phyloP scores from a whole-genome alignment of 2,888 invertebrate genomes.

The Drosophila paranaensis region DNA sequence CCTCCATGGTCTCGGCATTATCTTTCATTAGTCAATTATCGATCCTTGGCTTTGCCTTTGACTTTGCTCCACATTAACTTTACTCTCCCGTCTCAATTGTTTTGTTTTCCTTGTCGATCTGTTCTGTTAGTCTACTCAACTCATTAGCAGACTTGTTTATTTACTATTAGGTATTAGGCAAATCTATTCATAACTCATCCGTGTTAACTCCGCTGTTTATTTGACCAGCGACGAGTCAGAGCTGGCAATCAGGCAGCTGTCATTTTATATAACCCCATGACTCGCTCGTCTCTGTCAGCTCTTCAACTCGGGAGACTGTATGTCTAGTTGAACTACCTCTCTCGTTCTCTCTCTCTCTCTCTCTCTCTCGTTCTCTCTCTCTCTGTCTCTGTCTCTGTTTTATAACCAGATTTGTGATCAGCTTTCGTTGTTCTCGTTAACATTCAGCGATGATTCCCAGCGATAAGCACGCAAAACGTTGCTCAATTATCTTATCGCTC shows the following conservation, averaged over 20 bases:
- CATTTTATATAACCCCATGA: slow-evolving; percentile 19
- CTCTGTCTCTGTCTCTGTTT: neutral
- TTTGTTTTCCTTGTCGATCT: neutral
- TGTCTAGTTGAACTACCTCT: slow-evolving; percentile 15
- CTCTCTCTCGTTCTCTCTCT: neutral
- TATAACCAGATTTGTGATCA: slow-evolving; percentile 12
- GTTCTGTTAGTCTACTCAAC: slow-evolving; percentile 1
- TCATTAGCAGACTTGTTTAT: neutral
- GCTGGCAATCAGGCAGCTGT: slow-evolving; percentile 3
- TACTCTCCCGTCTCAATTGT: neutral
- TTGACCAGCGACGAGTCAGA: slow-evolving; percentile 2
- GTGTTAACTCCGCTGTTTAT: slow-evolving; percentile 3
- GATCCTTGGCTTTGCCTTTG: neutral
- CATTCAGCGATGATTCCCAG: slow-evolving; percentile 21
- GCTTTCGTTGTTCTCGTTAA: neutral
- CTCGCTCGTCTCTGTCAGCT: slow-evolving; percentile 5
- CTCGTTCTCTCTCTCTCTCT: neutral
- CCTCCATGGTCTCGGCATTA: neutral
- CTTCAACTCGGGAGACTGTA: slow-evolving; percentile 21
- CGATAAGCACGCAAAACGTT: slow-evolving; percentile 32
- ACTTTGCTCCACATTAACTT: neutral
- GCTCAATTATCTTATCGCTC: slow-evolving; percentile 43
- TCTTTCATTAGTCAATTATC: neutral
- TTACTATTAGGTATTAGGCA: neutral
- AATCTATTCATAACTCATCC: slow-evolving; percentile 6